Base-by-base conservation (phyloP, 2,888 invertebrate genomes). In the Diloba caeruleocephala region DNA sequence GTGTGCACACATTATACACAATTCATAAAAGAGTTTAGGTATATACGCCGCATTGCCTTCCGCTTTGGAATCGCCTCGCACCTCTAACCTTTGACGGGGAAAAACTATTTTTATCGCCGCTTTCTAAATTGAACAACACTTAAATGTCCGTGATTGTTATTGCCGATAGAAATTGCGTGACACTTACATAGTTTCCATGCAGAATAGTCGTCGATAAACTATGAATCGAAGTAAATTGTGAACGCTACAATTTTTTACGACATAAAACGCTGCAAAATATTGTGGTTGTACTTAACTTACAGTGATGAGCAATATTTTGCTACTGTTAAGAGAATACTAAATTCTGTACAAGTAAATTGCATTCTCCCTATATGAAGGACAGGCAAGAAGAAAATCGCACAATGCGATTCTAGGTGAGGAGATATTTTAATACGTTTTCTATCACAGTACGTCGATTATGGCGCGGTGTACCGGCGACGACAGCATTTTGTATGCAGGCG, bases 401-500 rank as follows among this genome's bases (percentile, higher is more conserved):
- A 41, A 68, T 56, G 45, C 21, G 46, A 43, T 43, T 44, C 6
- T 19, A 23, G 37, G 43, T 31, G 9, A 42, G 29, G 21, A 51
- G 61, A 62, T 67, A 74, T 67, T 64, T 76, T 67, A 72, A 69
- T 65, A 71, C 61, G 59, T 64, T 67, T 72, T 55, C 64, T 67
- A 74, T 72, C 46, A 54, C 64, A 63, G 62, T 39, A 32, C 54
- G 31, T 56, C 23, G 32, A 39, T 38, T 53, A 51, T 53, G 41
- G 41, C 61, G 57, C 38, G 56, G 56, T 43, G 45, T 38, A 48
- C 21, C 21, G 55, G 48, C 60, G 39, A 52, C 57, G 61, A 55
- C 49, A 53, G 67, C 65, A 69, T 74, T 81, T 73, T 77, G 74
- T 81, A 82, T 83, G 81, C 81, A 81, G 77, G 77, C 76, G 63